Conservation (phyloP, 1,140 invertebrate genomes). For the Neuroterus valhalla region DNA sequence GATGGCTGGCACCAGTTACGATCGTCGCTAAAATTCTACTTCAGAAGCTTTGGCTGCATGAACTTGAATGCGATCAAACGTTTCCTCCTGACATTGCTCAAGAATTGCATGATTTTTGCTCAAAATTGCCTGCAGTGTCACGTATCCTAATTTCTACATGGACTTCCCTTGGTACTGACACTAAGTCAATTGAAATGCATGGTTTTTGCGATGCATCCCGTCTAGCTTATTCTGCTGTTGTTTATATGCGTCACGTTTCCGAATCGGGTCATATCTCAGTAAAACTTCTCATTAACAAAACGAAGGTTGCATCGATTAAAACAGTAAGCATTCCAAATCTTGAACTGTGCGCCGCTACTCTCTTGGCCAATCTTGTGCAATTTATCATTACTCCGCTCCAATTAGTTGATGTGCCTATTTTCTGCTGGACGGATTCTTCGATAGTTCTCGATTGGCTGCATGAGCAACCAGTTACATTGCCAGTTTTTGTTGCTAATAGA, state of each 20-base stretch:
- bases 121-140: too few species aligned
- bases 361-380: constrained; percentile 48
- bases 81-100: background rate
- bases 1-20: background rate
- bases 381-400: background rate
- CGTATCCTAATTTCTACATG: too few species aligned
- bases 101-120: too few species aligned
- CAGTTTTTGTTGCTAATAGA: constrained; percentile 64
- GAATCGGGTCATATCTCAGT: background rate
- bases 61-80: background rate
- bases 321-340: constrained; percentile 55
- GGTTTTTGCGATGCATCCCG: constrained; percentile 48
- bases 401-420: background rate
- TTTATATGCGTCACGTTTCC: constrained; percentile 38
- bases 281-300: constrained; percentile 41
- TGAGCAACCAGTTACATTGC: constrained; percentile 52
- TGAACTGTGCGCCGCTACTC: constrained; percentile 62
- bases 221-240: constrained; percentile 38
- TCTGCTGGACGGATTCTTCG: constrained; percentile 57
- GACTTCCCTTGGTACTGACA: too few species aligned
- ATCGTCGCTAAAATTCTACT: background rate
- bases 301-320: constrained; percentile 46
- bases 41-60: constrained; percentile 8
- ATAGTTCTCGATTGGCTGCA: constrained; percentile 61
- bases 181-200: constrained; percentile 36